These are phyloP conservation scores for Chascanopsetta lugubris DNA, from an alignment of 2,113 vertebrate genomes.

Conservation along the genomic window DNA sequence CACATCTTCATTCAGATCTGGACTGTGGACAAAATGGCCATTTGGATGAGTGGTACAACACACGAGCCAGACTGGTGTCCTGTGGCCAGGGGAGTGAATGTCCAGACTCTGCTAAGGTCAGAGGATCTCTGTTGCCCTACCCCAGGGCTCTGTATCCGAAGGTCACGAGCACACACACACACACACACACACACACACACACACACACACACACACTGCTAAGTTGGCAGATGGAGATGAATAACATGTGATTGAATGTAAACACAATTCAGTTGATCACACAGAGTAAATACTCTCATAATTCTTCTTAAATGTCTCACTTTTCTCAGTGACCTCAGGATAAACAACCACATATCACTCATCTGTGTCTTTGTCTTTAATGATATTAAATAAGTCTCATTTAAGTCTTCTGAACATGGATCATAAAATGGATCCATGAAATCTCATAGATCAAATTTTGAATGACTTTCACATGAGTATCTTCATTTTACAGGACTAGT, in stretches of 20 bases:
- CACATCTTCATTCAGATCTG: constrained; percentile 42
- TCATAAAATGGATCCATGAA: too few relatives aligned
- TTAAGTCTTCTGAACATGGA: too few relatives aligned
- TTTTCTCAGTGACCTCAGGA: too few relatives aligned
- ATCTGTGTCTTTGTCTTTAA: too few relatives aligned
- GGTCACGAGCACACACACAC: constrained; percentile 47
- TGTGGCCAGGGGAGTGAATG: constrained; percentile 24
- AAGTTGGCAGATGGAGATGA: not conserved
- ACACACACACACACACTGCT: constrained; percentile 6
- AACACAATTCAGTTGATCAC: not conserved
- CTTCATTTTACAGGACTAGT: too few relatives aligned
- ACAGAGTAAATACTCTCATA: too few relatives aligned
- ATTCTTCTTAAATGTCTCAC: too few relatives aligned
- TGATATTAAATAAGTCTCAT: too few relatives aligned
- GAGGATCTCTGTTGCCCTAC: constrained; percentile 46
- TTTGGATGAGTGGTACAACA: constrained; percentile 29
- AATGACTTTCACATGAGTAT: too few relatives aligned
- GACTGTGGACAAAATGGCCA: constrained; percentile 32
- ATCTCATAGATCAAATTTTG: too few relatives aligned
- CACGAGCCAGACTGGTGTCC: constrained; percentile 15
- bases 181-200: constrained; percentile 33
- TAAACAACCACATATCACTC: too few relatives aligned
- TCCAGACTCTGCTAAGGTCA: constrained; percentile 61
- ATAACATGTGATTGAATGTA: not conserved
- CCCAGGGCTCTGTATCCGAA: constrained; percentile 55